phyloP scores from a whole-genome alignment of 2,888 invertebrate genomes.

The Chelonus formosanus region DNA sequence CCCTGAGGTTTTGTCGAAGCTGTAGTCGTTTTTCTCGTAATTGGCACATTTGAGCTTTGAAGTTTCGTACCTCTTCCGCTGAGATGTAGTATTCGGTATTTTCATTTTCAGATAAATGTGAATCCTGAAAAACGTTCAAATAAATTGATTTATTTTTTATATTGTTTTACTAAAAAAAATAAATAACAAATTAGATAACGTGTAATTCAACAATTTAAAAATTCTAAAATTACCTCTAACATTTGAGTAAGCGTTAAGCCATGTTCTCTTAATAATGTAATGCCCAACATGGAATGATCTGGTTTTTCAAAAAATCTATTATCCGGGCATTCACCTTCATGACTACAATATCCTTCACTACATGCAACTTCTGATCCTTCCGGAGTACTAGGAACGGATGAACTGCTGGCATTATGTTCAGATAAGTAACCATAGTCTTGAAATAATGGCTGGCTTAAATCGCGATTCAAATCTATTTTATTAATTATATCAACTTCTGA shows the following conservation, averaged over 20 bases:
- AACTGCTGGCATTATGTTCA: constrained; percentile 81
- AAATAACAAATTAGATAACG: no score
- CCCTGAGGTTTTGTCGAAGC: constrained; percentile 81
- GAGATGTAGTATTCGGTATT: constrained; percentile 78
- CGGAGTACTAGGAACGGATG: constrained; percentile 84
- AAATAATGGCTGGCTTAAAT: constrained; percentile 71
- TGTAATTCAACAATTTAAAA: background rate
- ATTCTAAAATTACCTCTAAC: constrained; percentile 72
- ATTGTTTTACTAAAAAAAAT: no score
- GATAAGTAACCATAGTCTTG: constrained; percentile 91
- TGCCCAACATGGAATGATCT: constrained; percentile 54
- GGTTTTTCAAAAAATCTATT: constrained; percentile 39
- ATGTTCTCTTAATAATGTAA: constrained; percentile 53
- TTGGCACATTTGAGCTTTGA: constrained; percentile 81
- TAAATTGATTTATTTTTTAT: no score
- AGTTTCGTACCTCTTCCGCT: constrained; percentile 87
- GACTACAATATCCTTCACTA: constrained; percentile 87
- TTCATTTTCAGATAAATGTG: constrained; percentile 80
- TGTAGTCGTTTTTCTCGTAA: constrained; percentile 83
- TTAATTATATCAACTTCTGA: constrained; percentile 54
- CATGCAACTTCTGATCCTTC: constrained; percentile 92
- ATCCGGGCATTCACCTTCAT: constrained; percentile 66
- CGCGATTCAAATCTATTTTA: constrained; percentile 65
- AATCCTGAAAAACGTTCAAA: constrained; percentile 69
- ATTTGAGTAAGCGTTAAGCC: constrained; percentile 77